Percentiles rank a stretch among this genome's conserved stretches.
phyloP scores from a whole-genome alignment of 2,797 vertebrate genomes.

The Scolopax rusticola region DNA sequence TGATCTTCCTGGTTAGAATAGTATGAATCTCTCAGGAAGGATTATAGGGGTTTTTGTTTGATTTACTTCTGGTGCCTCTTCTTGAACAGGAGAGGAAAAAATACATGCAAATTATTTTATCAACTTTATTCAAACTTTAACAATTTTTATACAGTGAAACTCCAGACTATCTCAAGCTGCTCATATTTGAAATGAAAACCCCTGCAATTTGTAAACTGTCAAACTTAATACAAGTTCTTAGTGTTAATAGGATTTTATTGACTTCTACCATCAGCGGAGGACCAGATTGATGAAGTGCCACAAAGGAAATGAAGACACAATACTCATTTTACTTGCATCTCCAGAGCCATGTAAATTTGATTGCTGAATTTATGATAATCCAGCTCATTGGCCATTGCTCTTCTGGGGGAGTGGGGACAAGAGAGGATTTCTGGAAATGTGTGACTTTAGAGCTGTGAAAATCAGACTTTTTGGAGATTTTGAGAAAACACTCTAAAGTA shows the following conservation, averaged over 20 bases:
- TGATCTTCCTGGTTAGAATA: neutral
- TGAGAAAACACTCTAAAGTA: neutral
- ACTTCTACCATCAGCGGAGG: slow-evolving; percentile 61
- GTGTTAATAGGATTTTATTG: slow-evolving; percentile 71
- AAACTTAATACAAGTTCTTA: slow-evolving; percentile 49
- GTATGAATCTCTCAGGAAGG: slow-evolving; percentile 14
- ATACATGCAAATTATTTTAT: neutral
- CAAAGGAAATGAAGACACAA: slow-evolving; percentile 61
- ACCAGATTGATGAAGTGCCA: slow-evolving; percentile 52
- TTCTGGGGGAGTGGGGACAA: neutral
- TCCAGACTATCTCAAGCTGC: slow-evolving; percentile 4
- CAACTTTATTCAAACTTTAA: slow-evolving; percentile 30
- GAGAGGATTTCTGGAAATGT: slow-evolving; percentile 3
- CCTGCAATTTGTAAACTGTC: slow-evolving; percentile 70
- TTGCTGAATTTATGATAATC: slow-evolving; percentile 50
- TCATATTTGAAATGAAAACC: slow-evolving; percentile 62
- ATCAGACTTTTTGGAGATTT: neutral
- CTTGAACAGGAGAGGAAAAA: neutral
- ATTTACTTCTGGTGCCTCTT: neutral
- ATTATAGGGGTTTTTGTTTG: slow-evolving; percentile 1
- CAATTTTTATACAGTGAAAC: neutral
- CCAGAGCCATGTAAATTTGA: slow-evolving; percentile 23
- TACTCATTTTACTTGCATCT: slow-evolving; percentile 45
- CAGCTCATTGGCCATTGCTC: slow-evolving; percentile 7
- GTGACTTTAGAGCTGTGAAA: neutral